Conservation (phyloP, 2,888 invertebrate species). For the Drosophila greeni region DNA sequence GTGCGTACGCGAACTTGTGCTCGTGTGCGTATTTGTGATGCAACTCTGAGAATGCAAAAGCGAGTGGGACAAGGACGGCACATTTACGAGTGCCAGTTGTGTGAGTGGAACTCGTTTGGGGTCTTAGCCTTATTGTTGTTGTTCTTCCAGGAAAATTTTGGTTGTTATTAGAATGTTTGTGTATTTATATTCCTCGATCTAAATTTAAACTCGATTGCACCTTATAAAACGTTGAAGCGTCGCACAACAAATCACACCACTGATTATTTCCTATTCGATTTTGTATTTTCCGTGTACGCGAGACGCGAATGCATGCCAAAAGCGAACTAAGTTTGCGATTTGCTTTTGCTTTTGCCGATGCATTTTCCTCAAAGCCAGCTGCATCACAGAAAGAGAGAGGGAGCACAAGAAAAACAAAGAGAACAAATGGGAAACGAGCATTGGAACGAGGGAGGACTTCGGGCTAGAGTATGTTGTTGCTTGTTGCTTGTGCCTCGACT, state of each 20-base stretch:
- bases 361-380: constrained; percentile 11
- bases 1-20: constrained; percentile 9
- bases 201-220: constrained; percentile 5
- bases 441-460: neutral
- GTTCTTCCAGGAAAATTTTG: constrained; percentile 14
- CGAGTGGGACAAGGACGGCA: constrained; percentile 17
- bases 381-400: neutral
- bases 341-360: constrained; percentile 5
- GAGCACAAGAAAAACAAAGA: constrained; percentile 1
- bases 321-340: constrained; percentile 19
- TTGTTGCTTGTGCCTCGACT: neutral
- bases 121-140: constrained; percentile 2
- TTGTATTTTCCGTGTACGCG: constrained; percentile 10
- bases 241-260: constrained; percentile 1
- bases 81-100: constrained; percentile 3
- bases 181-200: constrained; percentile 14
- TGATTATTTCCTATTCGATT: constrained; percentile 2
- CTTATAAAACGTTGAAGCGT: neutral
- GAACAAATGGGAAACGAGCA: neutral
- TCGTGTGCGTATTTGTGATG: constrained; percentile 26
- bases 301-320: constrained; percentile 17
- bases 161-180: neutral
- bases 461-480: neutral
- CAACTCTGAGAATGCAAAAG: constrained; percentile 32
- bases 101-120: constrained; percentile 16